Evolutionary conservation across 2,797 vertebrate genomes (phyloP), one percentile per base, ranked within the genome.

Genomic region (Melanotaenia parkinsoni): DNA sequence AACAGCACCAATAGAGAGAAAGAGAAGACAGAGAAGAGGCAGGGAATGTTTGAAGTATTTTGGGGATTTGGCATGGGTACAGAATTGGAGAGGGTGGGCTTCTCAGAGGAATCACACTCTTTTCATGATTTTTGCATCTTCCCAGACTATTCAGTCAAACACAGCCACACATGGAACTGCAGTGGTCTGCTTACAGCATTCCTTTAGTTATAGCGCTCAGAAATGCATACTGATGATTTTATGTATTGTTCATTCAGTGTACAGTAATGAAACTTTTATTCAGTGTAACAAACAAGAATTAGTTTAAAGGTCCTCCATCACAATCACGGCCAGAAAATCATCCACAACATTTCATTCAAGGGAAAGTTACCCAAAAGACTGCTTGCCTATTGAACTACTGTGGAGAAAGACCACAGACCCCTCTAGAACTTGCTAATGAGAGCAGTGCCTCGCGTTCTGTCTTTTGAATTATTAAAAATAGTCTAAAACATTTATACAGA

Each of bases 11-110:
- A 56, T 73, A 75, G 70, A 76, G 30, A 22, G 43, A 63, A 26
- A 66, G 45, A 38, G 26, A 62, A 38, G 4, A 26, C 58, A 50
- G 69, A 18, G 79, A 57, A 58, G 64, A 72, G 69, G 62, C 63
- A 77, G 58, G 51, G 66, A 74, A 72, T 88, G 84, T 88, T 80
- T 88, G 87, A 86, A 79, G 76, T 90, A 79, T 91, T 92, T 85
- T 73, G 77, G 88, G 89, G 79, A 91, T 89, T 89, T 85, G 86
- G 81, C 82, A 81, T 58, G 63, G 76, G 76, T 83, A 83, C 80
- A 86, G 71, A 82, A 70, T 75, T 79, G 47, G 54, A 69, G 57
- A 68, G 40, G 18, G 63, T 47, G 47, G 67, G 47, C 63, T 79
- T 86, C 81, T 85, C 78, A 51, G 65, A 79, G 81, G 84, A 80